These are phyloP conservation scores for Tethya wilhelma DNA, from an alignment of 37 sponge, comb jelly and placozoan species.

Conservation along the genomic window DNA sequence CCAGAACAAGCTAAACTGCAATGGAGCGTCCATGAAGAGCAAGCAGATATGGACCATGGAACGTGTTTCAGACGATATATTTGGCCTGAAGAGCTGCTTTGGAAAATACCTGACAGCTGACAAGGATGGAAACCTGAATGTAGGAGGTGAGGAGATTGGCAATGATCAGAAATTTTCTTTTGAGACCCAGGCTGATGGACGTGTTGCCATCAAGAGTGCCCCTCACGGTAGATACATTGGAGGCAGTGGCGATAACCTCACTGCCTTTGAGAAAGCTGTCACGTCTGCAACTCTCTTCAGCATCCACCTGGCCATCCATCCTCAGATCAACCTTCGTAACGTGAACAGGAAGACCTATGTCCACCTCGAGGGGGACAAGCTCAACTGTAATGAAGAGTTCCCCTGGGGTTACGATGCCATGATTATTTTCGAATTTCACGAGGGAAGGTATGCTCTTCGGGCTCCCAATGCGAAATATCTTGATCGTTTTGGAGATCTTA, in stretches of 20 bases:
- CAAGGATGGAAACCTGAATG: constrained; percentile 78
- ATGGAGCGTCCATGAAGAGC: constrained; percentile 76
- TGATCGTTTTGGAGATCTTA: constrained; percentile 55
- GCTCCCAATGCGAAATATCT: constrained; percentile 76
- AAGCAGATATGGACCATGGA: constrained; percentile 93
- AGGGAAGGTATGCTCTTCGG: constrained; percentile 82
- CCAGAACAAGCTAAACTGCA: constrained; percentile 81
- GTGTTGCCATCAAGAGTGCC: constrained; percentile 69
- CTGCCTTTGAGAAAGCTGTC: constrained; percentile 58
- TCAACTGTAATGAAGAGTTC: constrained; percentile 79
- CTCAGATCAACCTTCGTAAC: constrained; percentile 92
- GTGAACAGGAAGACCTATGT: constrained; percentile 81
- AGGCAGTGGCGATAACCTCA: constrained; percentile 84
- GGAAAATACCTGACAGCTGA: constrained; percentile 77
- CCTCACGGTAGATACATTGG: constrained; percentile 82
- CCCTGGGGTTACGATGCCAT: constrained; percentile 93
- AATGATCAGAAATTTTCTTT: constrained; percentile 71
- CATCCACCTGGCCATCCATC: constrained; percentile 93
- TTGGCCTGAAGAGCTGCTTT: constrained; percentile 74
- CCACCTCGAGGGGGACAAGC: constrained; percentile 72
- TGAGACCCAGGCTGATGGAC: constrained; percentile 82
- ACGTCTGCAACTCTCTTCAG: constrained; percentile 73
- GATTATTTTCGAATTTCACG: constrained; percentile 87
- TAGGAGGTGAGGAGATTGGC: constrained; percentile 64
- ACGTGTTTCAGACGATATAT: constrained; percentile 39